Evolutionary conservation across 2,888 invertebrate species (phyloP).

Genomic region (Eilema sororculum): DNA sequence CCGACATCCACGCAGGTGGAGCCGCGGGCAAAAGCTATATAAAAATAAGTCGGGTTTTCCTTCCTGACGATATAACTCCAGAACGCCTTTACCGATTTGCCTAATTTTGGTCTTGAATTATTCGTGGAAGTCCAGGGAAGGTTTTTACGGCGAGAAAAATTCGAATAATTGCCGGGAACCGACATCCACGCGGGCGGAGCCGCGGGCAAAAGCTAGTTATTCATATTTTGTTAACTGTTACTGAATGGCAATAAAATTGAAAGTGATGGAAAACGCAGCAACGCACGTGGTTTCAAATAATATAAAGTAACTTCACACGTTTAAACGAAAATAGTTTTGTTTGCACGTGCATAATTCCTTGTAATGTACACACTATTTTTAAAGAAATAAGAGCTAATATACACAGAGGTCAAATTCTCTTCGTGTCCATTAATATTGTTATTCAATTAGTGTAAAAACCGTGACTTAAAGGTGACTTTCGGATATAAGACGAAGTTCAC

Average conservation of each 20-base stretch:
- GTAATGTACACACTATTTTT: neutral
- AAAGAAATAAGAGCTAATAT: neutral
- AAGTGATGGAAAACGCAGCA: constrained; percentile 43
- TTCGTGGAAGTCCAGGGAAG: too few species aligned
- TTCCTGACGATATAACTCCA: too few species aligned
- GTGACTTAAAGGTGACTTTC: constrained; percentile 24
- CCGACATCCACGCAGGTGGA: too few species aligned
- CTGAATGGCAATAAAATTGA: constrained; percentile 46
- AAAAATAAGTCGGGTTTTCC: too few species aligned
- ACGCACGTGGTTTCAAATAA: constrained; percentile 32
- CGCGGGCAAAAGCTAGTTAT: too few species aligned
- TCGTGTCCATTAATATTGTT: neutral
- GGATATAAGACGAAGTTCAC: constrained; percentile 50
- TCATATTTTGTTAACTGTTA: constrained; percentile 31
- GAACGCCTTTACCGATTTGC: too few species aligned
- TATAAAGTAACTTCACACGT: constrained; percentile 30
- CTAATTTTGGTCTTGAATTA: too few species aligned
- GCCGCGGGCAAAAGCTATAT: too few species aligned
- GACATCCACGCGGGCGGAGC: too few species aligned
- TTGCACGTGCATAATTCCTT: neutral
- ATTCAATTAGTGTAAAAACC: constrained; percentile 13
- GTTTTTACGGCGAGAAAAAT: too few species aligned
- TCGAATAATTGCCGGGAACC: too few species aligned
- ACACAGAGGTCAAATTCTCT: neutral
- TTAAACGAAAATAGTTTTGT: constrained; percentile 6